These are phyloP conservation scores for Cassiopea andromeda DNA, from an alignment of 30 jellyfish, hydroid and myxozoan species.

Conservation along the genomic window DNA sequence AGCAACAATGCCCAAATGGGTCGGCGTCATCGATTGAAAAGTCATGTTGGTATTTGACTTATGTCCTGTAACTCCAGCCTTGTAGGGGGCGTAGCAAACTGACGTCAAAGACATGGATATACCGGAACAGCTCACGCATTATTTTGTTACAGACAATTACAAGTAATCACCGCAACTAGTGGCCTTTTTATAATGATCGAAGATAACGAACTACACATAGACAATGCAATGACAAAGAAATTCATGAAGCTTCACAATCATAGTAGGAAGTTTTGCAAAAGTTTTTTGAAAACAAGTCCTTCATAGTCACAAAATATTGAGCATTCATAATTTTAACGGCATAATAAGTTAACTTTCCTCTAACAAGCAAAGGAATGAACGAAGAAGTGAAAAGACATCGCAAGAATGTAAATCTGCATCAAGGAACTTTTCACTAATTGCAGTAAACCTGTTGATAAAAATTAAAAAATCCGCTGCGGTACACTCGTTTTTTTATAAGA, in stretches of 20 bases:
- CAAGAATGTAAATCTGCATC: constrained; percentile 48
- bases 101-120: not conserved
- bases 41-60: not conserved
- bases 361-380: constrained; percentile 28
- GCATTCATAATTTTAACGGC: not conserved
- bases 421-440: constrained; percentile 54
- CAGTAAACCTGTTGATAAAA: constrained; percentile 33
- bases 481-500: too few species aligned
- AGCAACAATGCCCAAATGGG: not conserved
- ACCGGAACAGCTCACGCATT: not conserved
- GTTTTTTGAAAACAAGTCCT: not conserved
- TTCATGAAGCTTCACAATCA: not conserved
- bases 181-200: not conserved
- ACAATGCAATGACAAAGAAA: not conserved
- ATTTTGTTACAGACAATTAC: not conserved
- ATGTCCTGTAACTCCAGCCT: not conserved
- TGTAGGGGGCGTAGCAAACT: not conserved
- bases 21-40: not conserved
- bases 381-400: constrained; percentile 46
- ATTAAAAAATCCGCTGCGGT: too few species aligned
- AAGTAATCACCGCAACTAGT: not conserved
- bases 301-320: not conserved
- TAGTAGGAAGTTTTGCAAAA: not conserved
- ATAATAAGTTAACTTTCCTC: not conserved
- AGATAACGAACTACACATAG: not conserved